Percentiles rank a stretch among this genome's conserved stretches.
These are phyloP conservation scores for Saturnia japonica DNA, from an alignment of 2,888 invertebrate species.

Conservation along the genomic window DNA sequence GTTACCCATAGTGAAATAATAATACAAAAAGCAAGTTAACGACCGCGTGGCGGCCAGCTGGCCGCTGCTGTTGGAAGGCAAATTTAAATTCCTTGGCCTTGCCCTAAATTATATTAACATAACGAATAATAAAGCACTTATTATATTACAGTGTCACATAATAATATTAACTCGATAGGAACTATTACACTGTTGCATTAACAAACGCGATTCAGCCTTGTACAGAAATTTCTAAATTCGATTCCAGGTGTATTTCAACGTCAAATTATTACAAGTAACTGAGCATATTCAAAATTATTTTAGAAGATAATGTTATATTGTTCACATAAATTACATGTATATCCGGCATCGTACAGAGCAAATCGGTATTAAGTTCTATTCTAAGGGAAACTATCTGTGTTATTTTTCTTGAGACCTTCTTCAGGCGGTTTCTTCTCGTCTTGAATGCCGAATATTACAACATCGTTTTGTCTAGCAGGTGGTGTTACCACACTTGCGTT, in stretches of 20 bases:
- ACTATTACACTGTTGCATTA: not conserved
- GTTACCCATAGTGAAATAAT: no score
- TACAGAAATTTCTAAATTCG: not conserved
- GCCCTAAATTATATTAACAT: not conserved
- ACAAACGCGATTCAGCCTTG: not conserved
- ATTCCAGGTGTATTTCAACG: not conserved
- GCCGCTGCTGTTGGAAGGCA: no score
- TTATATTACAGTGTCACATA: not conserved
- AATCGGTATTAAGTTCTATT: not conserved
- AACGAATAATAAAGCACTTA: not conserved
- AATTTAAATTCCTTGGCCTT: no score
- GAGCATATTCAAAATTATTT: not conserved
- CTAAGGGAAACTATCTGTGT: conserved; percentile 17
- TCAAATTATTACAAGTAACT: not conserved
- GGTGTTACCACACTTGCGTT: conserved; percentile 31
- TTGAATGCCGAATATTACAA: conserved; percentile 29
- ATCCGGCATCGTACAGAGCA: not conserved
- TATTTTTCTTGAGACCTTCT: conserved; percentile 29
- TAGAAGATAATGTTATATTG: not conserved
- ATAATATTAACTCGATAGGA: not conserved
- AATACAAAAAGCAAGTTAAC: no score
- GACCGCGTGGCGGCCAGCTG: no score
- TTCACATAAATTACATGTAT: not conserved
- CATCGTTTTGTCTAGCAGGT: not conserved
- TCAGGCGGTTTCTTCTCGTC: conserved; percentile 38